Percentiles rank a stretch among this genome's conserved stretches.
These are phyloP conservation scores for Baryphthengus martii DNA, from an alignment of 2,113 vertebrate genomes.

Conservation along the genomic window DNA sequence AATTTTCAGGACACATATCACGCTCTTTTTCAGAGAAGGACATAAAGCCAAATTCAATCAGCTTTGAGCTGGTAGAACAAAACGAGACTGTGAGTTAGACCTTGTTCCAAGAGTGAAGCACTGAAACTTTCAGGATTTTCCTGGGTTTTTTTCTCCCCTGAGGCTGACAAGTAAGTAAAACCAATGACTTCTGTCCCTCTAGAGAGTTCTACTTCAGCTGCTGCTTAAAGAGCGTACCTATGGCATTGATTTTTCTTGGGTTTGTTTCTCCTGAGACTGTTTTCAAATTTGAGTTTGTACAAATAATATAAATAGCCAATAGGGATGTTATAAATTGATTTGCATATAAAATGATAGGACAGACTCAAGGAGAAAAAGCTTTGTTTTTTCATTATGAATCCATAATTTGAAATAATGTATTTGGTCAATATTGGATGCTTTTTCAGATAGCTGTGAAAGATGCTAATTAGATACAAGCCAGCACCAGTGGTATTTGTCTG, in stretches of 20 bases:
- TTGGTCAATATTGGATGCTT: background rate
- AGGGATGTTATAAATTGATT: background rate
- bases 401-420: background rate
- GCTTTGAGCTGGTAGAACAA: background rate
- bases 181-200: background rate
- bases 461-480: background rate
- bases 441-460: background rate
- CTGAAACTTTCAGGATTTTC: background rate
- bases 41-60: background rate
- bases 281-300: background rate
- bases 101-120: background rate
- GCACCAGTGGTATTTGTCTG: fast-evolving
- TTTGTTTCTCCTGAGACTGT: background rate
- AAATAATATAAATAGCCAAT: background rate
- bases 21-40: background rate
- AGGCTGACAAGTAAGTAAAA: background rate
- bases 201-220: background rate
- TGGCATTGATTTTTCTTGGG: background rate
- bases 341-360: background rate
- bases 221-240: background rate
- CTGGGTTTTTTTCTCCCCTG: background rate
- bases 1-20: background rate
- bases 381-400: background rate
- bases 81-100: background rate
- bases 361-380: background rate